A percentile compares a stretch with the other conserved stretches of the same genome.
phyloP scores from a whole-genome alignment of 2,888 invertebrate species.

The Drosophila sordidula region DNA sequence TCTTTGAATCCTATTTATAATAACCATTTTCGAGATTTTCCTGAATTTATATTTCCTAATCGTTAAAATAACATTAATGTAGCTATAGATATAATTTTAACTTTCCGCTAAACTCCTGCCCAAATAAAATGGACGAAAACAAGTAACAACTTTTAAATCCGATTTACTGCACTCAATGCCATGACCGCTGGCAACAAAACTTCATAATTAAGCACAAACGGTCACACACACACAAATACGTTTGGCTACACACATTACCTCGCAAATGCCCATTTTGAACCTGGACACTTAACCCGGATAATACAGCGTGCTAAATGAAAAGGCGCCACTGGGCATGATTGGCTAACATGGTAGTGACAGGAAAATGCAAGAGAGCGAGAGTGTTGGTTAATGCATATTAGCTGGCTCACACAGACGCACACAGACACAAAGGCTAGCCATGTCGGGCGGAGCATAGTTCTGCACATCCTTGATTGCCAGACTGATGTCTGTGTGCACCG shows the following conservation, averaged over 20 bases:
- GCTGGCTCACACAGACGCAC: constrained; percentile 4
- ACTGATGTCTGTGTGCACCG: constrained; percentile 29
- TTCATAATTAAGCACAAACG: constrained; percentile 45
- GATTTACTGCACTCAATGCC: constrained; percentile 30
- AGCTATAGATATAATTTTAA: constrained; percentile 13
- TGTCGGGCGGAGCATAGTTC: constrained; percentile 7
- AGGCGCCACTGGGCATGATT: constrained; percentile 32
- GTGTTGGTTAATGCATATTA: constrained; percentile 9
- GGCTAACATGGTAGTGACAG: constrained; percentile 38
- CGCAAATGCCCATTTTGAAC: constrained; percentile 46
- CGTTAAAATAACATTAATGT: neutral
- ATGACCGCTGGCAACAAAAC: constrained; percentile 39
- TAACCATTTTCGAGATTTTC: too few species aligned
- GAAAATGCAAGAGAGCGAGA: constrained; percentile 19
- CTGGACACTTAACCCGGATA: constrained; percentile 47
- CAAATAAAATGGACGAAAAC: constrained; percentile 27
- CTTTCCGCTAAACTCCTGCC: constrained; percentile 5
- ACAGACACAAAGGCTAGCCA: constrained; percentile 6
- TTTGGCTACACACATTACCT: constrained; percentile 23
- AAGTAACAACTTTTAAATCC: constrained; percentile 38
- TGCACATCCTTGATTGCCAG: constrained; percentile 6
- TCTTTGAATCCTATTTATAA: too few species aligned
- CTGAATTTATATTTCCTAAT: too few species aligned
- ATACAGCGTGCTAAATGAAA: constrained; percentile 38
- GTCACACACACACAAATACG: constrained; percentile 4